Evolutionary conservation across 2,888 invertebrate genomes (phyloP), one percentile per base, ranked within the genome.

Genomic region (Protophormia terraenovae): DNA sequence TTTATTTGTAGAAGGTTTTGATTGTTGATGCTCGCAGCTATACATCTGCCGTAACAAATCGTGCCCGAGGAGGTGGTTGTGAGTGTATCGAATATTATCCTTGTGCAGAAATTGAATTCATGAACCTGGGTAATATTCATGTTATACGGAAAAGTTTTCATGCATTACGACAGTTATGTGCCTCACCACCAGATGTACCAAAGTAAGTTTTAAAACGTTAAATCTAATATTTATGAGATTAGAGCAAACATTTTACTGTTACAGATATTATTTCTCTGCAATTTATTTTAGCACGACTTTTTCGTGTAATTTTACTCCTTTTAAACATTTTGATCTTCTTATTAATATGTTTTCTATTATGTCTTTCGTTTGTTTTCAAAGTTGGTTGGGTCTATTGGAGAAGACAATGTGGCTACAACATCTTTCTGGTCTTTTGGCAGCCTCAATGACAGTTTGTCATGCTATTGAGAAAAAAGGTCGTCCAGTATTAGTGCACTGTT

Each of bases 41-140:
- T 93, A 96, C 98, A 58, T 98, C 98, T 0, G 99, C 99, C 0
- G 97, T 98, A 45, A 98, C 98, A 22, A 99, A 99, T 93, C 94
- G 99, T 86, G 98, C 98, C 0, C 96, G 99, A 87, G 99, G 99
- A 73, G 99, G 99, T 53, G 99, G 99, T 67, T 98, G 97, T 93
- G 99, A 99, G 92, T 98, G 97, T 92, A 95, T 96, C 72, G 98
- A 98, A 93, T 98, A 98, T 94, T 99, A 99, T 94, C 96, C 97
- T 0, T 96, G 95, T 89, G 97, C 98, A 88, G 98, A 99, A 93
- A 97, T 99, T 79, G 96, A 97, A 93, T 99, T 98, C 93, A 98
- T 99, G 98, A 97, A 96, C 92, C 94, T 99, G 91, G 98, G 98
- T 75, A 99, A 99, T 93, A 99, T 99, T 89, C 99, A 99, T 93